phyloP scores from a whole-genome alignment of 1,140 invertebrate genomes.

The Antheraea mylitta region DNA sequence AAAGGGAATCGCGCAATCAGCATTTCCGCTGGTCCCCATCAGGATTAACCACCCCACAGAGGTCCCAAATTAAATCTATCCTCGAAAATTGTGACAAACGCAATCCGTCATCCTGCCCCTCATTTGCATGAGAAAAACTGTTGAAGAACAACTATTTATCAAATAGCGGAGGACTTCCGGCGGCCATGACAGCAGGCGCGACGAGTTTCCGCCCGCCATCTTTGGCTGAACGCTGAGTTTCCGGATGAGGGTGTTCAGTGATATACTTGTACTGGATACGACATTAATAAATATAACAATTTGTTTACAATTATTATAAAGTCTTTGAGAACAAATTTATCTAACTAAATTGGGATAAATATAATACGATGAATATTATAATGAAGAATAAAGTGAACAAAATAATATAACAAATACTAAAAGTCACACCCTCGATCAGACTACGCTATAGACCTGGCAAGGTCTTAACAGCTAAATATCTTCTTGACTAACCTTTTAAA shows the following conservation, averaged over 20 bases:
- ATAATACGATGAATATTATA: no score
- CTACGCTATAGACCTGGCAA: no score
- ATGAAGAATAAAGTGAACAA: no score
- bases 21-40: conserved; percentile 5
- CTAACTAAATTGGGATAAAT: no score
- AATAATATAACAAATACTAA: no score
- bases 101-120: conserved; percentile 67
- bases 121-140: conserved; percentile 76
- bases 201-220: conserved; percentile 65
- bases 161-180: conserved; percentile 71
- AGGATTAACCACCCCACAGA: conserved; percentile 8
- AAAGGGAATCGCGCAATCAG: conserved; percentile 10
- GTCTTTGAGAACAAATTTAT: neutral
- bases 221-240: conserved; percentile 49
- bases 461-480: no score
- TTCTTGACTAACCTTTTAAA: no score
- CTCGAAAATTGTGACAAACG: conserved; percentile 70
- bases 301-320: neutral
- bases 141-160: conserved; percentile 77
- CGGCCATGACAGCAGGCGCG: conserved; percentile 65
- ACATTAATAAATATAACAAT: conserved; percentile 11
- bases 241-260: conserved; percentile 32
- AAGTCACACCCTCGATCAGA: no score
- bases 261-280: conserved; percentile 36
- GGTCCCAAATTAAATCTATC: conserved; percentile 70